Base-by-base conservation (phyloP, 2,797 vertebrate genomes). In the Ataeniobius toweri region DNA sequence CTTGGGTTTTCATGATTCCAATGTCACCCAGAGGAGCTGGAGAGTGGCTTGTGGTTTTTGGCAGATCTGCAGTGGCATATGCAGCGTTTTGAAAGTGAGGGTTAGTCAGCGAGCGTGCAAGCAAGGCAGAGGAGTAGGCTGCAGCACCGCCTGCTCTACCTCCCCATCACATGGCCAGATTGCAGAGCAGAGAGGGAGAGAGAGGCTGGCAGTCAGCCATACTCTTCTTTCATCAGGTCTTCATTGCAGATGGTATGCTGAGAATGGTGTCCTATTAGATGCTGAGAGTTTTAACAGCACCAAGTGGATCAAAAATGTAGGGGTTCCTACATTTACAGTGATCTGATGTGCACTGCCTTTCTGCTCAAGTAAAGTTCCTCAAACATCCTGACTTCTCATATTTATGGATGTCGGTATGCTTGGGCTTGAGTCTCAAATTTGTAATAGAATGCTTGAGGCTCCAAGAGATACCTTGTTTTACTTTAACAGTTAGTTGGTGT, bases 171-270 rank as follows among this genome's bases (percentile, higher is more conserved):
- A 93, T 86, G 88, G 89, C 89, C 94, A 95, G 92, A 94, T 93
- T 94, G 93, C 93, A 90, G 93, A 93, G 88, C 93, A 88, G 90
- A 95, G 89, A 88, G 89, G 89, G 51, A 53, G 16, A 58, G 67
- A 28, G 89, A 87, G 83, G 81, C 88, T 95, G 94, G 95, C 94
- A 89, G 79, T 73, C 16, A 1, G 93, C 95, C 95, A 93, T 83
- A 81, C 83, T 89, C 90, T 90, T 80, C 82, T 89, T 90, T 92
- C 88, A 88, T 90, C 89, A 88, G 89, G 85, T 83, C 89, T 89
- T 92, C 89, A 85, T 90, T 94, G 94, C 92, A 93, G 93, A 94
- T 94, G 93, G 93, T 93, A 93, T 94, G 93, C 91, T 91, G 90
- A 90, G 93, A 92, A 95, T 92, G 92, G 87, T 90, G 78, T 93